phyloP scores from a whole-genome alignment of 2,797 vertebrate genomes.

The Sylvilagus floridanus region DNA sequence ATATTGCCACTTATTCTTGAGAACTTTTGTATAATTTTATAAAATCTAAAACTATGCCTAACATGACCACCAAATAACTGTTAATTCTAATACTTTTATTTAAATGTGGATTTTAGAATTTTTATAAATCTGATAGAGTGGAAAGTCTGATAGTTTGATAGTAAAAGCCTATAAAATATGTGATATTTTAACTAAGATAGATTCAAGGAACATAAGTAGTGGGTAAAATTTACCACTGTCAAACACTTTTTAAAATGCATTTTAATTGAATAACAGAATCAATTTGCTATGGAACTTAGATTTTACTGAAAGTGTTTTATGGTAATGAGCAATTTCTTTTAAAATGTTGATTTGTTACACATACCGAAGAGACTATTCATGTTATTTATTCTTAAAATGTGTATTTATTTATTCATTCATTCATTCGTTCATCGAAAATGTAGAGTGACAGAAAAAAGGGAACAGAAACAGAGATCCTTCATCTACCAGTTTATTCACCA shows the following conservation, averaged over 20 bases:
- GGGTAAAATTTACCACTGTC: background rate
- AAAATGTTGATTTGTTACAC: background rate
- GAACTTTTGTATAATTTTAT: background rate
- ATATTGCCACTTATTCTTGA: constrained; percentile 1
- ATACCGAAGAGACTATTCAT: too few species aligned
- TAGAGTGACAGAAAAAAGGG: too few species aligned
- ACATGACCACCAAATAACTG: background rate
- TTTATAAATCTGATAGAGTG: too few species aligned
- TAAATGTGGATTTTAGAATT: background rate
- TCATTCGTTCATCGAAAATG: too few species aligned
- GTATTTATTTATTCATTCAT: too few species aligned
- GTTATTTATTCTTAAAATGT: too few species aligned
- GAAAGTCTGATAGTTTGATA: background rate
- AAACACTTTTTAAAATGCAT: background rate
- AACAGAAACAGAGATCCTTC: too few species aligned
- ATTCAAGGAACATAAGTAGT: background rate
- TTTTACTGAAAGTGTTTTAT: background rate
- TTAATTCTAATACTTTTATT: background rate
- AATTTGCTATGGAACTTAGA: background rate
- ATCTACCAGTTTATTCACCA: too few species aligned
- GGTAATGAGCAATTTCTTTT: background rate
- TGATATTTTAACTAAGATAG: background rate
- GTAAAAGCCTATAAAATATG: background rate
- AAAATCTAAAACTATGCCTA: background rate
- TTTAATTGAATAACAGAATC: background rate